Evolutionary conservation across 1,140 invertebrate species (phyloP).

Genomic region (Musca domestica): DNA sequence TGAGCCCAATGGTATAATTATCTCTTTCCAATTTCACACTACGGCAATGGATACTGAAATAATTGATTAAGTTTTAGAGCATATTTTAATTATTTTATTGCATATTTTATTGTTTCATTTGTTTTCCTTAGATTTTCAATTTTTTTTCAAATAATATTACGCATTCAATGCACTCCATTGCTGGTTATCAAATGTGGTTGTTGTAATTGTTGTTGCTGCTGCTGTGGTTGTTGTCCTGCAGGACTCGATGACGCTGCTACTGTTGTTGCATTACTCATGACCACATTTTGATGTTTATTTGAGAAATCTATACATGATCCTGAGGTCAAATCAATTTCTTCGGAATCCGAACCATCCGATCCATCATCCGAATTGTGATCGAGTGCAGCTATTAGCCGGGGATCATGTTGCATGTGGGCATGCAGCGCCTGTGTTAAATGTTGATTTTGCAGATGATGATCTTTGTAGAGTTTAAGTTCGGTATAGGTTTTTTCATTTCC

Average conservation of each 20-base stretch:
- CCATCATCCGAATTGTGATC: conserved; percentile 31
- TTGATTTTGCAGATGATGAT: conserved; percentile 26
- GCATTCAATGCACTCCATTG: conserved; percentile 24
- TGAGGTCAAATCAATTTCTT: conserved; percentile 52
- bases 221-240: conserved; percentile 28
- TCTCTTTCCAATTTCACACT: no score
- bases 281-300: conserved; percentile 35
- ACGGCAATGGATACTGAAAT: no score
- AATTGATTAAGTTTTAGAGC: no score
- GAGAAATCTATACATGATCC: conserved; percentile 53
- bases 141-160: no score
- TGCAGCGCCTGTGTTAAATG: conserved; percentile 15
- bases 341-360: conserved; percentile 49
- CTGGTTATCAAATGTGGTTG: neutral
- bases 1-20: no score
- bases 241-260: neutral
- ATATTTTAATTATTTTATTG: no score
- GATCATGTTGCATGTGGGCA: conserved; percentile 23
- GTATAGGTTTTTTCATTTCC: conserved; percentile 47
- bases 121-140: no score
- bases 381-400: conserved; percentile 32
- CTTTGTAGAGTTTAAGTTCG: conserved; percentile 52
- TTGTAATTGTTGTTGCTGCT: conserved; percentile 3
- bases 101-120: no score
- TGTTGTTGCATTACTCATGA: conserved; percentile 17